phyloP scores from a whole-genome alignment of 2,797 vertebrate species.

The Numenius phaeopus region DNA sequence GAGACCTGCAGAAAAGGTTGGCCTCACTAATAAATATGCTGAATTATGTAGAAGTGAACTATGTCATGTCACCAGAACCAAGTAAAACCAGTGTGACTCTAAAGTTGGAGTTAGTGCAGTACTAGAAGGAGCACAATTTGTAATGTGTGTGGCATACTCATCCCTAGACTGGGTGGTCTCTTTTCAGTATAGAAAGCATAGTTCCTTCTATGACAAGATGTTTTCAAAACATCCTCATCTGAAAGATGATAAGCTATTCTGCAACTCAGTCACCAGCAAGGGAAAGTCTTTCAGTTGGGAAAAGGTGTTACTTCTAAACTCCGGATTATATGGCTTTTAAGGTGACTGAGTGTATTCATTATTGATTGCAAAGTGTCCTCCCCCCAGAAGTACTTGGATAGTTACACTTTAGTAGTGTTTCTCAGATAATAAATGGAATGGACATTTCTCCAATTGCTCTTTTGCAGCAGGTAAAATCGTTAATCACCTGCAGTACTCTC shows the following conservation, averaged over 20 bases:
- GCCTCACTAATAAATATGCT: background rate
- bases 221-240: background rate
- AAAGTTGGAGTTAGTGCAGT: background rate
- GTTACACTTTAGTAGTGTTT: background rate
- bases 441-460: conserved; percentile 21
- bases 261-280: background rate
- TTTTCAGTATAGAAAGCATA: background rate
- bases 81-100: background rate
- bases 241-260: background rate
- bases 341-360: background rate
- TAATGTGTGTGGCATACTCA: background rate
- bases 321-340: background rate
- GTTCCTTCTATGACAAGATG: background rate
- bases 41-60: background rate
- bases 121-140: background rate
- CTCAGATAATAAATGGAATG: background rate
- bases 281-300: background rate
- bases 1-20: background rate
- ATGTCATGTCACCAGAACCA: background rate
- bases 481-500: background rate
- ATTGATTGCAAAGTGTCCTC: conserved; percentile 12
- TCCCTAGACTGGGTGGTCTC: background rate
- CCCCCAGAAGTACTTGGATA: conserved; percentile 19
- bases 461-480: background rate
- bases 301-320: background rate